Evolutionary conservation across 2,797 vertebrate genomes (phyloP).

Genomic region (Salarias fasciatus): DNA sequence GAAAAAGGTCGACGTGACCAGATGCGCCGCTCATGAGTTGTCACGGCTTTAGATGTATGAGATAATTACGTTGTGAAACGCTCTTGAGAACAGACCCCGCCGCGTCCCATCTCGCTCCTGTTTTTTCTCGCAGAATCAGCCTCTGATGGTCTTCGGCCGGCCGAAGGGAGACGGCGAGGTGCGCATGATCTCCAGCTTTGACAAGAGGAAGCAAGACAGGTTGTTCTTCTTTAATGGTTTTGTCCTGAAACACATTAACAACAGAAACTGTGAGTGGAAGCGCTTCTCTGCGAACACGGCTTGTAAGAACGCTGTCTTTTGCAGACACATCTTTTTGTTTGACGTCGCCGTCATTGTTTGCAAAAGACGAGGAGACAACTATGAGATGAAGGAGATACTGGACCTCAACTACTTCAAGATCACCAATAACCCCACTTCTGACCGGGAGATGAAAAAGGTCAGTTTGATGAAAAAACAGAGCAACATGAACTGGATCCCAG

Average conservation of each 20-base stretch:
- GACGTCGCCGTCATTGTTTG: constrained; percentile 92
- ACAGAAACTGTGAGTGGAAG: too few relatives aligned
- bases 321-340: constrained; percentile 94
- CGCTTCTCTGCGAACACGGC: too few relatives aligned
- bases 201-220: constrained; percentile 94
- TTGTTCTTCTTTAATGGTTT: constrained; percentile 63
- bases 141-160: constrained; percentile 87
- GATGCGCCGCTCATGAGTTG: constrained; percentile 1
- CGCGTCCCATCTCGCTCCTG: neutral
- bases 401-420: constrained; percentile 94
- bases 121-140: constrained; percentile 85
- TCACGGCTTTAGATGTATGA: constrained; percentile 3
- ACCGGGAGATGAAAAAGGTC: constrained; percentile 94
- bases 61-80: neutral
- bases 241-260: neutral
- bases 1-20: neutral
- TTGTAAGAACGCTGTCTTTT: neutral
- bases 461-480: constrained; percentile 2
- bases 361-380: constrained; percentile 93
- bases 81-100: neutral
- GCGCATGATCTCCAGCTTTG: constrained; percentile 86
- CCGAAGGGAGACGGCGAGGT: constrained; percentile 94
- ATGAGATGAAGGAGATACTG: constrained; percentile 97
- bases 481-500: too few relatives aligned
- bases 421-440: constrained; percentile 91